Base-by-base conservation (phyloP, 2,797 vertebrate genomes). In the Peromyscus aztecus region DNA sequence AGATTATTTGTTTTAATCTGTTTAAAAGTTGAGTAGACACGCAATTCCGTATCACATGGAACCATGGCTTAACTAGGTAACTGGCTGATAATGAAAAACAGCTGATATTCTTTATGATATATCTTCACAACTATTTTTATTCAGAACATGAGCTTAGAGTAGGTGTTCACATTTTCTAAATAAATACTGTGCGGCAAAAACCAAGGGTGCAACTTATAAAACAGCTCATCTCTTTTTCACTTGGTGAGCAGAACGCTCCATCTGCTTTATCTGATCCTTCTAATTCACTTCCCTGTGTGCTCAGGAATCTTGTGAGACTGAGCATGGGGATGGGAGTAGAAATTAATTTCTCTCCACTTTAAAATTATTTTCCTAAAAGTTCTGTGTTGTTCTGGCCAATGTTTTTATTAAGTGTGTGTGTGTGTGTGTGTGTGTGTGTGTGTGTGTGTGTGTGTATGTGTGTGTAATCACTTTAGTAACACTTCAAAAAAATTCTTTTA, bases 1-100 rank as follows among this genome's bases (percentile, higher is more conserved):
- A 92, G 82, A 65, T 86, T 61, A 55, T 71, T 93, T 92, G 83
- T 86, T 96, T 92, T 77, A 12, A 89, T 89, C 69, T 71, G 46
- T 40, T 59, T 94, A 76, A 76, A 82, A 63, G 37, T 21, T 40
- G 10, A 19, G 2, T 88, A 4, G 37, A 77, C 77, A 94, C 57
- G 40, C 43, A 75, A 24, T 13, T 69, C 14, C 85, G 5, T 2
- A 65, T 78, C 59, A 1, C 63, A 55, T 12, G 17, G 67, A 31
- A 34, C 16, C 17, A 4, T 34, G 52, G 27, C 57, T 21, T 88
- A 24, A 40, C n/a, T 52, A 46, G 13, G 2, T 21, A 75, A 40
- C 63, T 76, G 89, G 43, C 82, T 88, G 92, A 75, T 43, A 46
- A 80, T 94, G 69, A 65, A 84, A 97, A 80, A 63, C 69, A 83